Evolutionary conservation across 2,113 vertebrate species (phyloP).

Genomic region (Podarcis muralis): DNA sequence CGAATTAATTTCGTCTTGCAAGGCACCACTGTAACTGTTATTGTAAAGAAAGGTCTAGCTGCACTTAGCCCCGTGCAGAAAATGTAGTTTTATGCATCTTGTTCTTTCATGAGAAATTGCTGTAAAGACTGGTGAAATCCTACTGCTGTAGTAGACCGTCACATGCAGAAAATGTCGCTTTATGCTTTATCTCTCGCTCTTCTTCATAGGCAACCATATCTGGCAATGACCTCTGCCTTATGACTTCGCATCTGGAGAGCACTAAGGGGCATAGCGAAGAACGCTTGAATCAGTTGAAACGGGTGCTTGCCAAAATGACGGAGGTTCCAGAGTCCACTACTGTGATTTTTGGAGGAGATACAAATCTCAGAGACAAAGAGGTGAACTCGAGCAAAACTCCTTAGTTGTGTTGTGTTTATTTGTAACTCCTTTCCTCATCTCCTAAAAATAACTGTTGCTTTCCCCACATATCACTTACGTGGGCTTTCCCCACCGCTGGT

Average conservation of each 20-base stretch:
- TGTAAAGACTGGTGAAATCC: background rate
- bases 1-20: too few species aligned
- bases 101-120: too few species aligned
- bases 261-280: slow-evolving; percentile 84
- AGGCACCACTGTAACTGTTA: too few species aligned
- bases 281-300: slow-evolving; percentile 84
- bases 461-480: background rate
- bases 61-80: too few species aligned
- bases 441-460: background rate
- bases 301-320: slow-evolving; percentile 79
- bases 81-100: too few species aligned
- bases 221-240: slow-evolving; percentile 85
- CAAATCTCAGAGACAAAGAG: slow-evolving; percentile 91
- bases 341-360: slow-evolving; percentile 94
- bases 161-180: rapidly evolving
- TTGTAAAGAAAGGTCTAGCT: background rate
- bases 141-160: background rate
- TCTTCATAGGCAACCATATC: slow-evolving; percentile 79
- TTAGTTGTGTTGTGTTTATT: background rate
- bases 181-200: slow-evolving; percentile 3
- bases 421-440: background rate
- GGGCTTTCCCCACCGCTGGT: too few species aligned
- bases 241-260: slow-evolving; percentile 97
- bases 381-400: slow-evolving; percentile 66
- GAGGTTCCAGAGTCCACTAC: slow-evolving; percentile 79